Evolutionary conservation across 2,797 vertebrate genomes (phyloP), one percentile per base, ranked within the genome.

Genomic region (Phoebastria nigripes): DNA sequence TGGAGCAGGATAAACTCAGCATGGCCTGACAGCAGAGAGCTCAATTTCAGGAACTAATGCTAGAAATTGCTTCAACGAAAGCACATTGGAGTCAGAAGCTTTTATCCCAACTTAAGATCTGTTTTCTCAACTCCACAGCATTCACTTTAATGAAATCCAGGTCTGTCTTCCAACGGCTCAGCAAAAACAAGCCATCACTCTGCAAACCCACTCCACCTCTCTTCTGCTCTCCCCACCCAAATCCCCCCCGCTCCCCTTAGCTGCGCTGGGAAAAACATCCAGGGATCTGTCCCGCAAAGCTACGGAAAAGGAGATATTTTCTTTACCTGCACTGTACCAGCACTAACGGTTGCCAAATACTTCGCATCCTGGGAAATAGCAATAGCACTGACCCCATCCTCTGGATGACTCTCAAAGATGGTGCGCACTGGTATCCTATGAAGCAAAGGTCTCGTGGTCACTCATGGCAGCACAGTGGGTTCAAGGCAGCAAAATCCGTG

Each of bases 351-450:
- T 16, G 93, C 99, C 96, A 99, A 95, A 77, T 98, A 97, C 96
- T 99, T 99, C 3, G 98, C 97, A 4, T 99, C 98, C 0, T 44
- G 95, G 87, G 99, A 99, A 86, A 99, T 97, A 17, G 98, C 98
- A 11, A 99, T 95, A 1, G 98, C 98, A 7, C 94, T 47, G 67
- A 99, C 97, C 21, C 99, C 98, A 0, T 97, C 97, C 18, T 98
- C 95, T 0, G 98, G 95, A 21, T 98, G 99, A 56, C 98, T 98
- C 66, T 98, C 95, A 19, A 99, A 99, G 95, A 99, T 96, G 4
- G 99, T 99, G 29, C 97, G 98, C 65, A 99, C 99, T 0, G 99
- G 99, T 77, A 99, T 98, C 82, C 99, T 99, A 73, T 0, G 79
- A 97, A 63, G 88, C 84, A 96, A 74, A 82, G 70, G 7, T 28